Percentiles rank a stretch among this genome's conserved stretches.
These are phyloP conservation scores for Adrianichthys oophorus DNA, from an alignment of 2,797 vertebrate genomes.

Conservation along the genomic window DNA sequence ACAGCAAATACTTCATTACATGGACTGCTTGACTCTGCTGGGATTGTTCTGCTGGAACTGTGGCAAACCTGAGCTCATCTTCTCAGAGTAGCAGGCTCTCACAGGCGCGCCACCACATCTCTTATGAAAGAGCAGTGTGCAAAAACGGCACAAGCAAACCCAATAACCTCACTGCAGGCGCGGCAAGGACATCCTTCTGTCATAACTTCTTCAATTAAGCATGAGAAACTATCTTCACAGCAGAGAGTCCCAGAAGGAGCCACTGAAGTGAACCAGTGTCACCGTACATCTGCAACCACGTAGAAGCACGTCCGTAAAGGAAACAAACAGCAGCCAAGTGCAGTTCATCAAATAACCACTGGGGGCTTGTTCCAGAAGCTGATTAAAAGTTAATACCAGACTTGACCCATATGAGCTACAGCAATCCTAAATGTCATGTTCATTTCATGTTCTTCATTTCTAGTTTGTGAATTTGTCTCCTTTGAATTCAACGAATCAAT, in stretches of 20 bases:
- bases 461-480: too few species aligned
- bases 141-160: constrained; percentile 50
- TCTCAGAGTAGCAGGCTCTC: constrained; percentile 28
- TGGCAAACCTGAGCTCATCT: constrained; percentile 35
- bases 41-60: constrained; percentile 31
- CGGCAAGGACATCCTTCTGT: constrained; percentile 31
- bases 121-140: constrained; percentile 5
- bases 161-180: constrained; percentile 49
- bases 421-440: too few species aligned
- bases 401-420: too few species aligned
- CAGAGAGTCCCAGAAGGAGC: constrained; percentile 1
- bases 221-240: constrained; percentile 50
- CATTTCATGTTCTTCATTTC: too few species aligned
- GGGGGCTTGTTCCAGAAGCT: too few species aligned
- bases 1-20: constrained; percentile 63
- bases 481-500: too few species aligned
- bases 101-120: constrained; percentile 23
- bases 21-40: constrained; percentile 28
- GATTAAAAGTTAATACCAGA: too few species aligned
- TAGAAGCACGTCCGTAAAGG: too few species aligned
- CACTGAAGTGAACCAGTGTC: not conserved
- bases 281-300: too few species aligned
- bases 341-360: too few species aligned
- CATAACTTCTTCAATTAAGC: constrained; percentile 64
- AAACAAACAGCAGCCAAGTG: too few species aligned